Base-by-base conservation (phyloP, 53 echinoderm and acorn worm genomes). In the Echinometra lucunter region DNA sequence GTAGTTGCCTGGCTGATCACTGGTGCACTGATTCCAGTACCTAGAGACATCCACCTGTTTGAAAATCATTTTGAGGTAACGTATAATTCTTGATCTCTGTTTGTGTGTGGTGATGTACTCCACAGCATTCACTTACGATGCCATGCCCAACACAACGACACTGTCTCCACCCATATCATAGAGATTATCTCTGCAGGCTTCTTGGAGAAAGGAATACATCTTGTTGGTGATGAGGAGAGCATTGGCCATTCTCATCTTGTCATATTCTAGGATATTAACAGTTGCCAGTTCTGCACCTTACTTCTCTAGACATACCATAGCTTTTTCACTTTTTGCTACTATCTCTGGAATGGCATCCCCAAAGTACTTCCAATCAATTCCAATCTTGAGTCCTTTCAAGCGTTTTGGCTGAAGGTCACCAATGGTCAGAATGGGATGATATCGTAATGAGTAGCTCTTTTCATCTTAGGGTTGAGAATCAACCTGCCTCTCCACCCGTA, bases 71-170 rank as follows among this genome's bases (percentile, higher is more conserved):
- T 95, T 91, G 44, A 99, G 70, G 89, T 96, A 99, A 66, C 95
- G 95, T 16, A 99, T 98, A 75, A 93, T 95, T 55, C 99, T 70
- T 12, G 98, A 96, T 70, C 98, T 94, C 92, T 99, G 99, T 56
- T 97, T 97, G 74, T 99, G 96, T 19, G 99, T 98, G 13, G 94
- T 95, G 85, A 99, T 89, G 94, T 95, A 99, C 88, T 96, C 96
- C 45, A 87, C 90, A 6, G 95, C 96, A 16, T 95, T 87, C 2
- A 88, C 85, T 25, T 57, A 56, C 4, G 91, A 34, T 16, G 91
- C 83, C 82, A 95, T 91, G 38, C 45, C 17, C 23, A 91, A 47
- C 0, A 95, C 55, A 17, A 82, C 15, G 8, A 94, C 90, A 21
- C 81, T 93, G 63, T 90, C 90, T 60, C 16, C 90, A 37, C 97